Base-by-base conservation (phyloP, 2,888 invertebrate species). In the Oeneis ivallda region DNA sequence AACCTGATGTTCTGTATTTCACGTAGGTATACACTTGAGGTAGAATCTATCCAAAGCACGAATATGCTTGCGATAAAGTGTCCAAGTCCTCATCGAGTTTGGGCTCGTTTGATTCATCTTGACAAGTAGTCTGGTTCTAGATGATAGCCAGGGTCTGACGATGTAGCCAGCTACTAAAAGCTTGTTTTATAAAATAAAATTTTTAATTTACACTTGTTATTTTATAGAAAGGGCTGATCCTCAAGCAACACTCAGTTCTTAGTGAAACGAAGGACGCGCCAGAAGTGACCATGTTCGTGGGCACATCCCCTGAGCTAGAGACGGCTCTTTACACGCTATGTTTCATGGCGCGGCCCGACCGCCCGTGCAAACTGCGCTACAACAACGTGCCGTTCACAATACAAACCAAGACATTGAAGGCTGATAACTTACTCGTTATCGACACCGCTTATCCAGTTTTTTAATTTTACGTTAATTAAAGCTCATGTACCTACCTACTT, bases 251-350 rank as follows among this genome's bases (percentile, higher is more conserved):
- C 71, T 94, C 96, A 15, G 92, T 93, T 43, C 94, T 95, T 79
- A 94, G 95, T 71, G 94, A 94, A 5, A 92, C 95, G 0, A 94
- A 92, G 65, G 94, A 95, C 76, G 97, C 97, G 66, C 96, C 96
- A 0, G 95, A 96, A 26, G 94, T 95, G 60, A 94, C 93, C 0
- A 94, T 97, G 93, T 96, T 97, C 80, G 93, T 97, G 60, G 97
- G 97, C 37, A 96, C 96, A 0, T 97, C 97, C 52, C 98, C 98
- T 0, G 98, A 98, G 84, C 90, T 98, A 72, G 98, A 98, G 84
- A 93, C 97, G 82, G 96, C 98, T 0, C 83, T 98, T 7, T 98
- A 97, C 88, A 96, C 98, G 0, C 93, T 97, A 4, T 98, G 98
- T 85, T 98, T 97, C 87, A 92, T 96, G 80, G 89, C 96, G 6